Conservation (phyloP, 64 coral and sea anemone species). For the Montipora cactus region DNA sequence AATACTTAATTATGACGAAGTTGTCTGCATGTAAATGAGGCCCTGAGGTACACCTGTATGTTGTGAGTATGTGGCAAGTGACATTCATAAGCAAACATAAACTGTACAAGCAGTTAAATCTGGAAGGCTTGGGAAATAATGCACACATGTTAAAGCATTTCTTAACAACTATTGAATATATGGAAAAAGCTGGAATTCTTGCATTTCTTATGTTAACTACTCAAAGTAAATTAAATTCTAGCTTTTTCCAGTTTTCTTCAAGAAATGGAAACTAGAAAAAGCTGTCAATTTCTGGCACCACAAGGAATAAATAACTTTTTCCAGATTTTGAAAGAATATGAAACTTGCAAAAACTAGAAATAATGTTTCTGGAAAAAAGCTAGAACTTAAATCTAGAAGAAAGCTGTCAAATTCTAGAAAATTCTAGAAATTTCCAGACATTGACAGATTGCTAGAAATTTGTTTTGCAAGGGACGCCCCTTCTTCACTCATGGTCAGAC, state of each 20-base stretch:
- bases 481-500: too few relatives aligned
- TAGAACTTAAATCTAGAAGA: conserved; percentile 7
- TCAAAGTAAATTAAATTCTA: conserved; percentile 10
- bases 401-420: conserved; percentile 41
- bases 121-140: neutral
- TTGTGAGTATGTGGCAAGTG: conserved; percentile 15
- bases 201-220: neutral
- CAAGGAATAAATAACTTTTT: neutral
- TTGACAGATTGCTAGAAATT: conserved; percentile 25
- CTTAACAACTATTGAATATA: neutral
- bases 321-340: conserved; percentile 37
- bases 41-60: neutral
- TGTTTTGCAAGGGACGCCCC: neutral
- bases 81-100: conserved; percentile 16
- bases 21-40: conserved; percentile 11
- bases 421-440: conserved; percentile 57
- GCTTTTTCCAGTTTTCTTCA: conserved; percentile 34
- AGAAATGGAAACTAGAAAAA: conserved; percentile 36
- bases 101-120: neutral
- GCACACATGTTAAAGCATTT: conserved; percentile 10
- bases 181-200: too few relatives aligned
- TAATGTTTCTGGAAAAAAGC: conserved; percentile 31
- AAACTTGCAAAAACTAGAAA: conserved; percentile 46
- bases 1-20: neutral
- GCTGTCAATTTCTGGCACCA: conserved; percentile 27